Base-by-base conservation (phyloP, 2,113 vertebrate genomes). In the Pituophis catenifer region DNA sequence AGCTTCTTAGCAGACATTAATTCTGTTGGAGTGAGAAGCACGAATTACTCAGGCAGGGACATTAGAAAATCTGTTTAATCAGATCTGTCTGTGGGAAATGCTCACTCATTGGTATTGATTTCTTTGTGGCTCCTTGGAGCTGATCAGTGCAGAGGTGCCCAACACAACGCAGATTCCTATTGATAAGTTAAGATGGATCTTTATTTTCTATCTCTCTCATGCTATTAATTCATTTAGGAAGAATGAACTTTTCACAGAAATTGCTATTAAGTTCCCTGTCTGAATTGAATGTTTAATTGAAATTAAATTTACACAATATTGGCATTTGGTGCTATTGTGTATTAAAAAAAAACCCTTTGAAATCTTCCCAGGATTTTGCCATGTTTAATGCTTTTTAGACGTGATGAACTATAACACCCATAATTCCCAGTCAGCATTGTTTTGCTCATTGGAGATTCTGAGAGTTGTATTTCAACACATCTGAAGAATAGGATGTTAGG, bases 1-100 rank as follows among this genome's bases (percentile, higher is more conserved):
- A 81, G 11, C 93, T 90, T 86, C 17, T 65, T 21, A 13, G 91
- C 1, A 53, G 48, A 62, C 23, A 53, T 54, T 94, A 91, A 33
- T 62, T 92, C 58, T 8, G 44, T 12, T 38, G 62, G 54, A 38
- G 29, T 50, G 57, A 89, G 44, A 89, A 13, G 33, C 53, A 92
- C 29, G 24, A 85, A 81, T 86, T 53, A 58, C 54, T 89, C 54
- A 62, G 59, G n/a, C 44, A 26, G 48, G 65, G 33, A 75, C 59
- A 85, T 92, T 70, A 91, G 54, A 75, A 89, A 57, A 92, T 91
- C 87, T 93, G 86, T 89, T 91, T 91, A 38, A 89, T 93, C 53
- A 65, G 65, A 88, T 91, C 62, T 85, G 62, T 88, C 89, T 91
- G 24, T 54, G 92, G 38, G 52, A 88, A 90, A 59, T 81, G 86